Evolutionary conservation across 2,797 vertebrate species (phyloP), one percentile per base, ranked within the genome.

Genomic region (Acanthurus tractus): DNA sequence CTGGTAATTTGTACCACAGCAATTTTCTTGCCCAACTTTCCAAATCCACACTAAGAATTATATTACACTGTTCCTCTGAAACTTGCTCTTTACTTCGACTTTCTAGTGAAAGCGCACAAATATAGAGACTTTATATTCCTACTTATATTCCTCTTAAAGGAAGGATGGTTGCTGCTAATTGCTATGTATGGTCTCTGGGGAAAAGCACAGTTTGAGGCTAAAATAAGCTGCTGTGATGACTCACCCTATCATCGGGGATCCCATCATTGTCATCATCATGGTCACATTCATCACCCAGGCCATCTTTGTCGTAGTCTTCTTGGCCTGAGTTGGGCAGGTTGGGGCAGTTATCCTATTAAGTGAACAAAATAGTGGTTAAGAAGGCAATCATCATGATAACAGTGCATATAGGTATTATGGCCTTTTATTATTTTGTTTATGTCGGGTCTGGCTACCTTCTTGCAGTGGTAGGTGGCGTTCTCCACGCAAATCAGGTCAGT

Each of bases 401-500:
- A 49, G 57, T 77, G 13, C 54, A 75, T 63, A 74, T 56, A 49
- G 65, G 56, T 77, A 79, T 78, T 68, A 80, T 63, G 38, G 68
- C 63, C 70, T 85, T 83, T 36, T 73, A 57, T 46, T 57, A 62
- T 63, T 68, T 29, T 70, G 74, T 79, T 65, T 70, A 44, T 25
- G 63, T 83, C 78, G 64, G 81, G 72, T 85, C 76, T 83, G 65
- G 76, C 70, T 96, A 99, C 98, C 93, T 99, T 99, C 88, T 97
- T 99, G 93, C 98, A 99, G 90, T 99, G 98, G 89, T 99, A 99
- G 59, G 98, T 99, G n/a, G 98, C 98, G 17, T 99, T 99, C 84
- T 95, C 96, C 89, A 99, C 97, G 80, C 98, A 99, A 52, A 82
- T 82, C 63, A 99, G 95, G 82, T 99, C 75, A 55, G 91, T 95